Conservation (phyloP, 37 sponge, comb jelly and placozoan genomes). For the Cliona cf. orientalis region DNA sequence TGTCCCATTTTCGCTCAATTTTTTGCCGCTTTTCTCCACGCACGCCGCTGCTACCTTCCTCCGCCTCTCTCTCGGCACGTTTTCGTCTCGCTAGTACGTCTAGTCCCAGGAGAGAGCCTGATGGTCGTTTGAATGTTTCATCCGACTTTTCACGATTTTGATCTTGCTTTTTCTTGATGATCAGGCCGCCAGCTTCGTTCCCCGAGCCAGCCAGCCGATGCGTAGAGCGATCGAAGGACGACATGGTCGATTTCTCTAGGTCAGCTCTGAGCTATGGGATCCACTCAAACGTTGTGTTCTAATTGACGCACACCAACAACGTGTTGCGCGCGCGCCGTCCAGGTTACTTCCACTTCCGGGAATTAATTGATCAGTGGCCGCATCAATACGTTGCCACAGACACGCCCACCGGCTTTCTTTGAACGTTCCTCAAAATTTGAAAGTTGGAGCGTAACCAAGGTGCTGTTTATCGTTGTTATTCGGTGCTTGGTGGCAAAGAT, state of each 20-base stretch:
- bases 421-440: no score
- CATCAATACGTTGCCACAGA: no score
- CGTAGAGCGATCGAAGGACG: conserved; percentile 37
- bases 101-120: conserved; percentile 78
- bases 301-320: conserved; percentile 33
- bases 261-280: not conserved
- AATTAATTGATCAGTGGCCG: no score
- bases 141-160: not conserved
- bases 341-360: no score
- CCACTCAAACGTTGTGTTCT: not conserved
- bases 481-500: no score
- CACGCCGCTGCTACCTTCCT: conserved; percentile 6
- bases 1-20: not conserved
- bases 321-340: no score
- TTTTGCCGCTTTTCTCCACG: conserved; percentile 22
- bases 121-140: conserved; percentile 69
- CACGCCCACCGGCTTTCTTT: no score
- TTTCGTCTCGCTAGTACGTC: conserved; percentile 82
- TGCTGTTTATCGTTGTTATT: no score
- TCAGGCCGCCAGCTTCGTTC: conserved; percentile 71
- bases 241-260: conserved; percentile 30
- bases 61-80: conserved; percentile 60
- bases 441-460: no score
- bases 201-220: conserved; percentile 62
- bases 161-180: conserved; percentile 35